Evolutionary conservation across 1,140 invertebrate species (phyloP).

Genomic region (Orchestia grillus): DNA sequence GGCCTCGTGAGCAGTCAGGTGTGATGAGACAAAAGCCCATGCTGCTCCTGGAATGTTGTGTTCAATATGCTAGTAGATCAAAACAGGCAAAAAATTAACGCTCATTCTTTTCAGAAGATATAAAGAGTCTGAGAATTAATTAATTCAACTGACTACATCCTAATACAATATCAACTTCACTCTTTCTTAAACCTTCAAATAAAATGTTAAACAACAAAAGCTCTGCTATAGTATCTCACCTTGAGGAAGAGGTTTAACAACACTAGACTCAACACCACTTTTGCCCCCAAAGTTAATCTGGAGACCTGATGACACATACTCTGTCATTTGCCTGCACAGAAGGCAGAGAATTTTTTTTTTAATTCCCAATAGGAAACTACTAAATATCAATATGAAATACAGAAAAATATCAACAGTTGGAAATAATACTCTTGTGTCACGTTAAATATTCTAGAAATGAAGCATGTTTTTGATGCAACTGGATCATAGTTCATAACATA

Average conservation of each 20-base stretch:
- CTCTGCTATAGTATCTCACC: background rate
- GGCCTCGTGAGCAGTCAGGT: constrained; percentile 85
- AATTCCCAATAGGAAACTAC: background rate
- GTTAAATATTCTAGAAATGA: background rate
- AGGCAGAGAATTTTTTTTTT: background rate
- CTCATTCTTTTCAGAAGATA: background rate
- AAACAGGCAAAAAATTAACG: background rate
- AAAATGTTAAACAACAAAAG: background rate
- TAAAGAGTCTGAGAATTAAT: background rate
- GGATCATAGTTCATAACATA: background rate
- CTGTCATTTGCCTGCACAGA: constrained; percentile 30
- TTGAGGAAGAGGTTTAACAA: background rate
- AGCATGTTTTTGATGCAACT: background rate
- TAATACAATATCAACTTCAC: background rate
- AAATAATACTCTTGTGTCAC: background rate
- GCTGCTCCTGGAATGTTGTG: background rate
- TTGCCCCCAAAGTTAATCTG: constrained; percentile 17
- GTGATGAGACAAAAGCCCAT: constrained; percentile 30
- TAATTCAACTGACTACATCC: background rate
- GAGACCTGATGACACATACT: constrained; percentile 38
- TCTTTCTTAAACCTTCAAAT: background rate
- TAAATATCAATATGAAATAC: background rate
- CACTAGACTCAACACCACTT: background rate
- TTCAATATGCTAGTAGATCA: background rate
- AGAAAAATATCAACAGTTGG: background rate